A percentile compares a stretch with the other conserved stretches of the same genome.
Evolutionary conservation across 2,113 vertebrate genomes (phyloP).

Genomic region (Gavialis gangeticus): DNA sequence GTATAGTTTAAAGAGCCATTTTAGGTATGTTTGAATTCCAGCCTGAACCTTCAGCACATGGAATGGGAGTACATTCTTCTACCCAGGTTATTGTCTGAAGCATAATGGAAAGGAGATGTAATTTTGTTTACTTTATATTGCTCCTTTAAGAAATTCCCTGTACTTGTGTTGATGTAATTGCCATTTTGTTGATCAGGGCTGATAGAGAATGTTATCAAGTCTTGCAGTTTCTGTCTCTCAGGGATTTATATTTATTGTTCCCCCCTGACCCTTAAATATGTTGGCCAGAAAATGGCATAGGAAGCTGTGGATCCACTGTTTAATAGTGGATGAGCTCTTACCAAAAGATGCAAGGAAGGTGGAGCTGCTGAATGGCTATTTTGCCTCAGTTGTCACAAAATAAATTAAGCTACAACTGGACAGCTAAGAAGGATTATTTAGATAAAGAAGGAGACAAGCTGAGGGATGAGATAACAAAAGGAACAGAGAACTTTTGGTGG

Average conservation of each 20-base stretch:
- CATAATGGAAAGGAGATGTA: neutral
- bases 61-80: neutral
- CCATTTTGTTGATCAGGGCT: neutral
- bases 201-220: neutral
- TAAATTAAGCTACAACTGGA: no score
- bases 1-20: neutral
- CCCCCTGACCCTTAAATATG: neutral
- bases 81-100: neutral
- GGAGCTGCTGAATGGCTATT: no score
- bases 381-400: no score
- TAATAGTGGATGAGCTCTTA: no score
- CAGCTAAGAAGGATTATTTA: no score
- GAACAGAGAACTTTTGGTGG: no score
- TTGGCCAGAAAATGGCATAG: neutral
- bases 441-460: no score
- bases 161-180: neutral
- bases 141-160: neutral
- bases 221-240: neutral
- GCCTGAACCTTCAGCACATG: neutral
- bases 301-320: no score
- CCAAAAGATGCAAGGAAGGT: no score
- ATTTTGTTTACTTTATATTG: slow-evolving; percentile 11
- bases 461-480: no score
- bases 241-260: neutral
- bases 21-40: neutral